Percentiles rank a stretch among this genome's conserved stretches.
Conservation (phyloP, 2,888 invertebrate genomes). For the Hypselothyrea guttata region DNA sequence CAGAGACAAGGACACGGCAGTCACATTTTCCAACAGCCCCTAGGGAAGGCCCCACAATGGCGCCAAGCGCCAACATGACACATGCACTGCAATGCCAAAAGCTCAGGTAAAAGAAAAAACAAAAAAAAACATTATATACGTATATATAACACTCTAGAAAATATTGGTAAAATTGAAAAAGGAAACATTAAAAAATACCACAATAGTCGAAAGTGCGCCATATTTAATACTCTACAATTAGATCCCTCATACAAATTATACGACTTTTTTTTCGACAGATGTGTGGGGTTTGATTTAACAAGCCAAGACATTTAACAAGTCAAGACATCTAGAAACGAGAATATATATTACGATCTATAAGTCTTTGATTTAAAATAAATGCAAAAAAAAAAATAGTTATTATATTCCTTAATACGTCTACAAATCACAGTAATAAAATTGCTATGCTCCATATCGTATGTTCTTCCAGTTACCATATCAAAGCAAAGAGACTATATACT, state of each 20-base stretch:
- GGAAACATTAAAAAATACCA: slow-evolving; percentile 4
- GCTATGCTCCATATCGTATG: no score
- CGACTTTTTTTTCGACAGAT: no score
- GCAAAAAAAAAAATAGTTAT: no score
- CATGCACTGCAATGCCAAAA: slow-evolving; percentile 62
- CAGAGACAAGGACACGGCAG: slow-evolving; percentile 54
- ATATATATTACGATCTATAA: no score
- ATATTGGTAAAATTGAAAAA: slow-evolving; percentile 43
- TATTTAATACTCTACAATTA: no score
- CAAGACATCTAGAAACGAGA: no score
- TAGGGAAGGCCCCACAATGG: slow-evolving; percentile 42
- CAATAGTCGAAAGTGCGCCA: not conserved
- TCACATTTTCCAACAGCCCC: not conserved
- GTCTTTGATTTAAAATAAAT: no score
- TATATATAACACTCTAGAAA: slow-evolving; percentile 24
- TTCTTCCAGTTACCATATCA: not conserved
- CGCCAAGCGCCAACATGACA: slow-evolving; percentile 61
- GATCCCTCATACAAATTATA: no score
- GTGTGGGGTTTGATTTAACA: no score
- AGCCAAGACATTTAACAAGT: no score
- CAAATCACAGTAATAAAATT: no score
- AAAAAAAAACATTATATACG: not conserved
- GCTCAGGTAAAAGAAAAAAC: slow-evolving; percentile 56
- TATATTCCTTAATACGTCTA: no score
- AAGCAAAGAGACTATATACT: slow-evolving; percentile 1